Percentiles rank a stretch among this genome's conserved stretches.
Conservation (phyloP, 1,140 invertebrate genomes). For the Teleogryllus occipitalis region DNA sequence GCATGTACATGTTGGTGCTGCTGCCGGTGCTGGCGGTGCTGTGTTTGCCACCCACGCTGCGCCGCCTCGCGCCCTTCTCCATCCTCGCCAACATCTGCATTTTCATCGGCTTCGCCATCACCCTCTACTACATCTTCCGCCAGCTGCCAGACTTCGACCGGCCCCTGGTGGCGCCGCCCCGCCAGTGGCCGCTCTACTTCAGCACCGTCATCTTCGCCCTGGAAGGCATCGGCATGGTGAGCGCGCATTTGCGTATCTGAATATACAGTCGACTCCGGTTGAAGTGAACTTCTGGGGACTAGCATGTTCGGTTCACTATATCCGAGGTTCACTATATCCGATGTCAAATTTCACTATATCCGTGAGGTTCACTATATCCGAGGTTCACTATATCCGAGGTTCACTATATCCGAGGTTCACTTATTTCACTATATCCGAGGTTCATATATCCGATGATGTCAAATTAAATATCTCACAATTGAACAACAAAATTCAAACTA, state of each 20-base stretch:
- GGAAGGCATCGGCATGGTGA: constrained; percentile 67
- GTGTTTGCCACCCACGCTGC: constrained; percentile 59
- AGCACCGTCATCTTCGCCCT: constrained; percentile 71
- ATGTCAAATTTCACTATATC: no score
- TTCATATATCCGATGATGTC: no score
- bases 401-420: no score
- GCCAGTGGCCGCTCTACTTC: constrained; percentile 31
- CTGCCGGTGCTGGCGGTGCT: constrained; percentile 50
- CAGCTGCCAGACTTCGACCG: constrained; percentile 24
- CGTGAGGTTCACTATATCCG: no score
- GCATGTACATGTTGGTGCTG: constrained; percentile 49
- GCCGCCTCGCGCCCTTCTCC: constrained; percentile 67
- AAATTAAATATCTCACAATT: no score
- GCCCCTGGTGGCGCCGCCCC: constrained; percentile 10
- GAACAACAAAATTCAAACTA: no score
- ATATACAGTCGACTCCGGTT: no score
- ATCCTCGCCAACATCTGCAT: constrained; percentile 59
- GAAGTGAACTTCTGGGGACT: no score
- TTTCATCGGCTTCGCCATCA: constrained; percentile 56
- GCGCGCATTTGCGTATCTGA: constrained; percentile 21
- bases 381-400: no score
- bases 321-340: no score
- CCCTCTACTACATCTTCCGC: constrained; percentile 62
- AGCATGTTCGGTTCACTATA: no score
- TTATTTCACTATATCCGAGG: no score